Percentiles rank a stretch among this genome's conserved stretches.
Evolutionary conservation across 2,113 vertebrate genomes (phyloP).

Genomic region (Lichenostomus cassidix): DNA sequence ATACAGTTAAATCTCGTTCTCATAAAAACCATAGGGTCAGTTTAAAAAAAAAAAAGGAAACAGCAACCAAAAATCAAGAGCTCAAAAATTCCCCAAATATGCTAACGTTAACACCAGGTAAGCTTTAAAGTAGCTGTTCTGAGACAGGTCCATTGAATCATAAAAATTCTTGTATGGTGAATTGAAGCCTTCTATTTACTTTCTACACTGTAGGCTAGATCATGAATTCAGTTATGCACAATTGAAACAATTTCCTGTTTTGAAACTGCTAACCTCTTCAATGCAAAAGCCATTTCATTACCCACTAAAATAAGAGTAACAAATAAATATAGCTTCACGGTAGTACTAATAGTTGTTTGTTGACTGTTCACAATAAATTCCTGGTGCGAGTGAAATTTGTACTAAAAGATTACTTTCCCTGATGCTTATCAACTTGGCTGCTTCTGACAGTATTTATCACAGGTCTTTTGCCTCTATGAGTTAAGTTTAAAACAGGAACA

Average conservation of each 20-base stretch:
- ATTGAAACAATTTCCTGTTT: not conserved
- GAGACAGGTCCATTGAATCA: not conserved
- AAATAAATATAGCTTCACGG: not conserved
- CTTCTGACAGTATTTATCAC: not conserved
- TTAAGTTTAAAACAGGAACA: not conserved
- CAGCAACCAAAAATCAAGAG: not conserved
- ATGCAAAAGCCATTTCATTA: not conserved
- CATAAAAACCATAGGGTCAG: not conserved
- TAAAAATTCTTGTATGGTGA: not conserved
- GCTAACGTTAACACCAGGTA: not conserved
- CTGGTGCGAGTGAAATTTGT: not conserved
- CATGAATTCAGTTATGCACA: not conserved
- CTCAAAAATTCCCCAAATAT: not conserved
- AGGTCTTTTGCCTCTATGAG: not conserved
- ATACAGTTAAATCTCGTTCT: not conserved
- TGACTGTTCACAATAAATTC: not conserved
- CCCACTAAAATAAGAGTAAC: not conserved
- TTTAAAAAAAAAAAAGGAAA: not conserved
- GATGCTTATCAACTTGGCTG: not conserved
- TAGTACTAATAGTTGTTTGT: not conserved
- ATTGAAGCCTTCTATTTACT: not conserved
- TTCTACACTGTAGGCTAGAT: not conserved
- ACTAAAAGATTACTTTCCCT: not conserved
- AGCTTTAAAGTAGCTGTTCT: not conserved
- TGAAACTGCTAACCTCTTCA: not conserved